phyloP scores from a whole-genome alignment of 2,797 vertebrate genomes.

The Pempheris klunzingeri region DNA sequence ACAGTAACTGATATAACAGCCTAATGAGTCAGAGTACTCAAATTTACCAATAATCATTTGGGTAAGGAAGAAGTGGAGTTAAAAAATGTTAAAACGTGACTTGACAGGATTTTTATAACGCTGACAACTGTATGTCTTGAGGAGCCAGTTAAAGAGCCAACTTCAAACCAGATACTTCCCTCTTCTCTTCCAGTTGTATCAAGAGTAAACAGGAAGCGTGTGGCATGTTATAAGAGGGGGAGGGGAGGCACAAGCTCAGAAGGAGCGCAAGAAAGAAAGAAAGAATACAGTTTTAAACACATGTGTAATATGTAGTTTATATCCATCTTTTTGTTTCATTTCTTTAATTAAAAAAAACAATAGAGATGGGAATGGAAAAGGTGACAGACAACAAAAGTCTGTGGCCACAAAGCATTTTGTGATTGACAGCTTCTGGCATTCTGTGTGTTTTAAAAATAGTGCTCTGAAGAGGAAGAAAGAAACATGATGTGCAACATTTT shows the following conservation, averaged over 20 bases:
- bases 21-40: constrained; percentile 21
- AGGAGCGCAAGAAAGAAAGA: constrained; percentile 28
- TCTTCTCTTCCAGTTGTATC: constrained; percentile 76
- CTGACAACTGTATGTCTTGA: constrained; percentile 18
- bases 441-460: constrained; percentile 59
- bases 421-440: constrained; percentile 39
- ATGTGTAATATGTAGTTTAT: not conserved
- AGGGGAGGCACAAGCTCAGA: constrained; percentile 52
- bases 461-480: constrained; percentile 57
- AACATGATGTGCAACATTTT: constrained; percentile 56
- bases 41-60: constrained; percentile 1
- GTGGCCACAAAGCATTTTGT: constrained; percentile 2
- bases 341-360: constrained; percentile 19
- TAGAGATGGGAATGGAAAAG: constrained; percentile 2
- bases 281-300: not conserved
- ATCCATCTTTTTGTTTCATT: not conserved
- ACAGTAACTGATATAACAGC: constrained; percentile 18
- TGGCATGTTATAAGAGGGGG: constrained; percentile 74
- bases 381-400: constrained; percentile 19
- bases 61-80: not conserved
- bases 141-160: constrained; percentile 52
- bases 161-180: constrained; percentile 61
- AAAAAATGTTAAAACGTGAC: constrained; percentile 1
- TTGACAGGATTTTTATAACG: constrained; percentile 7
- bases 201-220: constrained; percentile 86